These are phyloP conservation scores for Macroteleia sp. DNA, from an alignment of 2,888 invertebrate genomes.

Conservation along the genomic window DNA sequence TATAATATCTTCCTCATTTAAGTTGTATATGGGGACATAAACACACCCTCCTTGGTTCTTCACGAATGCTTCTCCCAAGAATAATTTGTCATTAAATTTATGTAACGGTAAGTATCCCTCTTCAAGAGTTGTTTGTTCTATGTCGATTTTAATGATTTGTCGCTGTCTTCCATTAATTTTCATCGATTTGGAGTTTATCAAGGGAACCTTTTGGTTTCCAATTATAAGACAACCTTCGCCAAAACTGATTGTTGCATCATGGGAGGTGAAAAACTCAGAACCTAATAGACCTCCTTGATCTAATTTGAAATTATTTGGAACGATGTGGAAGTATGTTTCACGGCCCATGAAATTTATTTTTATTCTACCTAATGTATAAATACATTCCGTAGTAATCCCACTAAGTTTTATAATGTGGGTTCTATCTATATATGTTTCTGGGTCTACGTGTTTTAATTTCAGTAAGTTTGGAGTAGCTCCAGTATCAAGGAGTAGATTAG, in stretches of 20 bases:
- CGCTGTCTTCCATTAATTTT: not conserved
- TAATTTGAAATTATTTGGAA: slow-evolving; percentile 5
- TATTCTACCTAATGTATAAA: slow-evolving; percentile 62
- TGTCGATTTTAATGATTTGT: not conserved
- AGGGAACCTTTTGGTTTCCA: not conserved
- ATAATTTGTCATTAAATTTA: not conserved
- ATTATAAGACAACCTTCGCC: not conserved
- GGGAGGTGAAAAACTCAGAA: not conserved
- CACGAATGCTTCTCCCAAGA: not conserved
- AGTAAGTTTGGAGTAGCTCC: not conserved
- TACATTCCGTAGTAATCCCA: not conserved
- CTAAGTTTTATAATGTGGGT: not conserved
- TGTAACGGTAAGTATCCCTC: not conserved
- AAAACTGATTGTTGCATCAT: not conserved
- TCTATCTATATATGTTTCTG: not conserved
- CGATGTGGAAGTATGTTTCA: slow-evolving; percentile 14
- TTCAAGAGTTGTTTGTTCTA: not conserved
- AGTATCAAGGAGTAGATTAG: not conserved
- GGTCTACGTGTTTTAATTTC: not conserved
- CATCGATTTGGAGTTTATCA: not conserved
- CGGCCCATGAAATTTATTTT: not conserved
- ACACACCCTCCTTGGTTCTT: not conserved
- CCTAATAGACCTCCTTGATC: slow-evolving; percentile 12
- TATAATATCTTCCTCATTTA: not conserved
- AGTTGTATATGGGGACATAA: not conserved